phyloP scores from a whole-genome alignment of 2,888 invertebrate genomes.

The Hirtodrosophila trivittata region DNA sequence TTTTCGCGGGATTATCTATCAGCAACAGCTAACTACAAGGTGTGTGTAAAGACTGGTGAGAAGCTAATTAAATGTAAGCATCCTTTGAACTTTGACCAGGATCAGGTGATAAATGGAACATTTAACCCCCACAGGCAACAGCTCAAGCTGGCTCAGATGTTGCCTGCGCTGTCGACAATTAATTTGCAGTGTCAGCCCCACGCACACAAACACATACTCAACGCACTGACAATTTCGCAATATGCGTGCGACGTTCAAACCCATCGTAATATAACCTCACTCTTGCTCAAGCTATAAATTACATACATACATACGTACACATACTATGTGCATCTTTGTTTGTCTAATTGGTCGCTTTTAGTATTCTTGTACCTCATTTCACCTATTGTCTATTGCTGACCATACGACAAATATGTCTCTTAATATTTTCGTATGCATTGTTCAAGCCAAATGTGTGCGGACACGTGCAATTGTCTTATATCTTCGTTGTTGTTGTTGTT shows the following conservation, averaged over 20 bases:
- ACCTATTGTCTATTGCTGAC: conserved; percentile 58
- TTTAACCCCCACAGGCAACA: conserved; percentile 42
- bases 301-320: conserved; percentile 15
- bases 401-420: conserved; percentile 70
- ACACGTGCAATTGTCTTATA: conserved; percentile 56
- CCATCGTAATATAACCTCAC: conserved; percentile 30
- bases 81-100: conserved; percentile 53
- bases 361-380: conserved; percentile 15
- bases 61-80: conserved; percentile 41
- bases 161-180: conserved; percentile 68
- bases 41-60: neutral
- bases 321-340: conserved; percentile 44
- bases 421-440: conserved; percentile 56
- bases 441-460: conserved; percentile 53
- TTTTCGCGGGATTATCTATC: no score
- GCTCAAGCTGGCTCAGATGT: conserved; percentile 19
- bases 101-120: conserved; percentile 62
- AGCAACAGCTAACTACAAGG: no score
- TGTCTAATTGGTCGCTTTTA: conserved; percentile 45
- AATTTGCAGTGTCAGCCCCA: conserved; percentile 52
- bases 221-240: conserved; percentile 36
- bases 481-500: conserved; percentile 33
- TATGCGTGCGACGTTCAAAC: conserved; percentile 18
- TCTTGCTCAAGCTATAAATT: conserved; percentile 49
- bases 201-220: conserved; percentile 13